phyloP scores from a whole-genome alignment of 2,888 invertebrate genomes.

The Julus scanicus region DNA sequence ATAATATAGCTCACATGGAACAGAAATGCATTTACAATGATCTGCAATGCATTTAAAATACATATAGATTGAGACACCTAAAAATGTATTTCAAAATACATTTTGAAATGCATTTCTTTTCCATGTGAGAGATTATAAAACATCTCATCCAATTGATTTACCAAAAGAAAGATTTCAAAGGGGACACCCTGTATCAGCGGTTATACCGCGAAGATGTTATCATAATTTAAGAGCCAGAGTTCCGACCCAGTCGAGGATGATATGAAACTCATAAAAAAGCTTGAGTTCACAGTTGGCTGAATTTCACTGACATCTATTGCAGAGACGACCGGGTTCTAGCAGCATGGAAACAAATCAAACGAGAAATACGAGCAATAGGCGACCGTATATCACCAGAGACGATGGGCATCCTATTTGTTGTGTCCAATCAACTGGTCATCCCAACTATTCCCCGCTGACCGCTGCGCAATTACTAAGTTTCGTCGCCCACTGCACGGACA shows the following conservation, averaged over 20 bases:
- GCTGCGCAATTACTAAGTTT: background rate
- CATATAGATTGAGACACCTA: too few species aligned
- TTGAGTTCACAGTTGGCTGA: constrained; percentile 18
- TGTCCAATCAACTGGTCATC: constrained; percentile 33
- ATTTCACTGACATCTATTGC: background rate
- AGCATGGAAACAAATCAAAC: constrained; percentile 10
- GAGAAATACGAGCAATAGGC: constrained; percentile 28
- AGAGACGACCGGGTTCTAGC: background rate
- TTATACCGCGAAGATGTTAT: background rate
- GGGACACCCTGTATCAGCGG: background rate
- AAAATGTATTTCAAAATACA: too few species aligned
- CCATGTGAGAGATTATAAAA: too few species aligned
- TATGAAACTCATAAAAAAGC: constrained; percentile 31
- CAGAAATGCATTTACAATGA: too few species aligned
- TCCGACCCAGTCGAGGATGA: background rate
- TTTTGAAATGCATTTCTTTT: too few species aligned
- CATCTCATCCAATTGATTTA: too few species aligned
- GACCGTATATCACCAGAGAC: background rate
- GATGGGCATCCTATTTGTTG: constrained; percentile 12
- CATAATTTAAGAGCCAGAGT: background rate
- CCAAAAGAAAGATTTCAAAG: too few species aligned
- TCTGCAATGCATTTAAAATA: too few species aligned
- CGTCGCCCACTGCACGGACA: constrained; percentile 6
- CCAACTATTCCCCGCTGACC: background rate
- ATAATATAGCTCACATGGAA: too few species aligned